Base-by-base conservation (phyloP, 2,797 vertebrate genomes). In the Momotus momota region DNA sequence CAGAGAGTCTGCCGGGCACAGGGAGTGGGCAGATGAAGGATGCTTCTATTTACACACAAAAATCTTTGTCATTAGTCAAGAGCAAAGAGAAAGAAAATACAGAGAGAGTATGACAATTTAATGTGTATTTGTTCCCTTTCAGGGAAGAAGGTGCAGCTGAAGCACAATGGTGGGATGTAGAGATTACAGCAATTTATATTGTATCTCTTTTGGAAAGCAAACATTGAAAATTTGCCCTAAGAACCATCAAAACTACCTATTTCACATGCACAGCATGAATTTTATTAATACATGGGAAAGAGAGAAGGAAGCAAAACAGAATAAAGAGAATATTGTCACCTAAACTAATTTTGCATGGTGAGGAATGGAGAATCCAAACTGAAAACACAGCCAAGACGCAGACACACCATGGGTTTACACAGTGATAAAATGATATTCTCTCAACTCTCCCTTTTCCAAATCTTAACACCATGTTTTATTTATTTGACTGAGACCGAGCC, bases 21-120 rank as follows among this genome's bases (percentile, higher is more conserved):
- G 29, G 18, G 64, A 91, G 31, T 7, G 14, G 38, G 54, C 29
- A 88, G 74, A 93, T 86, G 62, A 92, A 93, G 20, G 72, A 91
- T 52, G 66, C 58, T 91, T 91, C 81, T 95, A 81, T 86, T 90
- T 92, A 86, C 77, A 69, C 79, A 94, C 58, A 90, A 88, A 93
- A 65, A 82, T 23, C 67, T 81, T 80, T 74, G 64, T 87, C 10
- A 82, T 22, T 35, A 69, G 61, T 41, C 46, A 48, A 79, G 54
- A 85, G 31, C 29, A 66, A 73, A 25, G 17, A 70, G 48, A 91
- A 92, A 89, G 16, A 52, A 86, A 93, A 90, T n/a, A 81, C n/a
- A 60, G 20, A 70, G 6, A 46, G 21, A 45, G 6, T 10, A 52
- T 5, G 8, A 72, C n/a, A 27, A 83, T 81, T 33, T 75, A 74